phyloP scores from a whole-genome alignment of 2,113 vertebrate genomes.

The Malurus elegans region DNA sequence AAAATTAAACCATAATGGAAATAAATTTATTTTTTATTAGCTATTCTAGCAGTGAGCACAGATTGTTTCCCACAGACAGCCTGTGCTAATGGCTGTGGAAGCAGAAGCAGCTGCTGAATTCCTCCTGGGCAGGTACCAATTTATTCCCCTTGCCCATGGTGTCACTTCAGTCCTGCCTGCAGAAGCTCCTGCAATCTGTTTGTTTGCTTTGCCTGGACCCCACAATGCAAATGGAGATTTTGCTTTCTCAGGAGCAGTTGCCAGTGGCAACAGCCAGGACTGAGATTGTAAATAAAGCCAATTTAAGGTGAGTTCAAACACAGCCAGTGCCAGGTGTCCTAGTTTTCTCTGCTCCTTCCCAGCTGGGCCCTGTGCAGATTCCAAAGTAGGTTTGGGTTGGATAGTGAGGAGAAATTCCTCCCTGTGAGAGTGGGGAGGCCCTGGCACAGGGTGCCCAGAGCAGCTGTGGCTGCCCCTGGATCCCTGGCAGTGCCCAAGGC shows the following conservation, averaged over 20 bases:
- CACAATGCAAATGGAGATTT: neutral
- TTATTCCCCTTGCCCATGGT: neutral
- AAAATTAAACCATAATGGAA: conserved; percentile 31
- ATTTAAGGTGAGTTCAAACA: neutral
- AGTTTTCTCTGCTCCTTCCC: neutral
- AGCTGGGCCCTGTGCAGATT: neutral
- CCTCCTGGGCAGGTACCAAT: conserved; percentile 20
- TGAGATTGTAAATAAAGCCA: neutral
- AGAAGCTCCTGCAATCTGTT: neutral
- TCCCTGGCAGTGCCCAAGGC: neutral
- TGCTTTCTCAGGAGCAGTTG: neutral
- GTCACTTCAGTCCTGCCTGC: neutral
- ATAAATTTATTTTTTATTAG: conserved; percentile 56
- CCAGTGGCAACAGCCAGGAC: neutral
- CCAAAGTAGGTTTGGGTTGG: neutral
- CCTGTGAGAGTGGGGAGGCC: neutral
- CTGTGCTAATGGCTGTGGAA: conserved; percentile 33
- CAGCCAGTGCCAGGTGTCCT: neutral
- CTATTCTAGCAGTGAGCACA: neutral
- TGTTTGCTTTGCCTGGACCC: neutral
- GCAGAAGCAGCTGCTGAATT: conserved; percentile 42
- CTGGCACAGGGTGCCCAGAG: neutral
- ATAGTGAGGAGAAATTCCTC: neutral
- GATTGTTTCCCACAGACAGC: conserved; percentile 13
- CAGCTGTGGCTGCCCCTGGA: neutral